These are phyloP conservation scores for Silurus aristotelis DNA, from an alignment of 2,797 vertebrate species.

Conservation along the genomic window DNA sequence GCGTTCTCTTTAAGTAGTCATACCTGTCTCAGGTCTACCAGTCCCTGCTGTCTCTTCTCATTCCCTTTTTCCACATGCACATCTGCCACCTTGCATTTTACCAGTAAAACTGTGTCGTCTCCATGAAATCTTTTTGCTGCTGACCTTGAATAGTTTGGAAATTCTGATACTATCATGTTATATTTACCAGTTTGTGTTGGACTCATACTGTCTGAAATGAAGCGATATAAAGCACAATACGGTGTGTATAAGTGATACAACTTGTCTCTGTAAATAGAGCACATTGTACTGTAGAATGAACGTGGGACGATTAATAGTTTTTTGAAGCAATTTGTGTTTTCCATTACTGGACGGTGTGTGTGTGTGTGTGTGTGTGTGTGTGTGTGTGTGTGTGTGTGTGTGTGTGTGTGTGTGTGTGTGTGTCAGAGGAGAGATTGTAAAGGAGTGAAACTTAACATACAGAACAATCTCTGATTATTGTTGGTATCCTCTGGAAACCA, in stretches of 20 bases:
- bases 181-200: slow-evolving; percentile 16
- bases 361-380: too few species aligned
- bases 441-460: neutral
- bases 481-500: too few species aligned
- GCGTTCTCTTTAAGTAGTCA: slow-evolving; percentile 28
- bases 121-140: neutral
- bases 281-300: neutral
- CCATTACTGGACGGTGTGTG: neutral
- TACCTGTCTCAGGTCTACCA: slow-evolving; percentile 16
- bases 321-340: neutral
- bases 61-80: neutral
- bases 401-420: neutral
- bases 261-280: neutral
- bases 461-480: neutral
- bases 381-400: too few species aligned
- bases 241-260: neutral
- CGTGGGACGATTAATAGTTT: neutral
- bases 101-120: neutral
- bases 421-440: neutral
- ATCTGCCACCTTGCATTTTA: slow-evolving; percentile 18
- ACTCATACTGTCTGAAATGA: neutral
- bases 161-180: slow-evolving; percentile 54
- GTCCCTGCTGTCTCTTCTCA: slow-evolving; percentile 21
- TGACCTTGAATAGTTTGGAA: slow-evolving; percentile 50
- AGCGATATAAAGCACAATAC: neutral